phyloP scores from a whole-genome alignment of 2,888 invertebrate genomes.

The Aspidiotus rigidus region DNA sequence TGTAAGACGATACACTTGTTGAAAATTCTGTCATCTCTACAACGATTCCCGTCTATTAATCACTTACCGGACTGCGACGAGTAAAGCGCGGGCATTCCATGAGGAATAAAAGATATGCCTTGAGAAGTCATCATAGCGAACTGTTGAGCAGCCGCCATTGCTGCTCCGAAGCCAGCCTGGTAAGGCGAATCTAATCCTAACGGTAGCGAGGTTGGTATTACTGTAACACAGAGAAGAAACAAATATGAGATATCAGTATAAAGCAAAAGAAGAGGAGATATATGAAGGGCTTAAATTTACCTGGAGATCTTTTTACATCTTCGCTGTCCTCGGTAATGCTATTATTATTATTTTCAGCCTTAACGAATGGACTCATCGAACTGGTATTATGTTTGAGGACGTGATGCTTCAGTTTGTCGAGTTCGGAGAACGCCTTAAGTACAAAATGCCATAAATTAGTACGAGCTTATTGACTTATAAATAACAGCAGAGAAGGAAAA shows the following conservation, averaged over 20 bases:
- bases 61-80: constrained; percentile 41
- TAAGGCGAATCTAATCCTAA: constrained; percentile 38
- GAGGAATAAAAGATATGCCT: constrained; percentile 46
- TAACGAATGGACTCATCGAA: constrained; percentile 44
- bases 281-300: constrained; percentile 32
- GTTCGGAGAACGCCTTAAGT: constrained; percentile 58
- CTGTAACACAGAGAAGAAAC: constrained; percentile 32
- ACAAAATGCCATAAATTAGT: neutral
- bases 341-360: constrained; percentile 41
- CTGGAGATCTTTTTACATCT: constrained; percentile 36
- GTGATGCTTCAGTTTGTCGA: constrained; percentile 58
- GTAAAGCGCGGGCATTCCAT: constrained; percentile 45
- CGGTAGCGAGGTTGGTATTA: constrained; percentile 39
- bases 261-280: neutral
- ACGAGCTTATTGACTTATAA: neutral
- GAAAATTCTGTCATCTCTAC: neutral
- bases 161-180: constrained; percentile 43
- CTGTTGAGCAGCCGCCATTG: constrained; percentile 46
- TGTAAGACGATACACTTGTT: constrained; percentile 28
- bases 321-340: constrained; percentile 39
- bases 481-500: too few relatives aligned
- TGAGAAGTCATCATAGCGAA: constrained; percentile 48
- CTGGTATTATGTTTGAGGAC: constrained; percentile 60
- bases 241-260: too few relatives aligned
- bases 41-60: neutral